Conservation (phyloP, 2,888 invertebrate species). For the Himalopsyche kuldschensis region DNA sequence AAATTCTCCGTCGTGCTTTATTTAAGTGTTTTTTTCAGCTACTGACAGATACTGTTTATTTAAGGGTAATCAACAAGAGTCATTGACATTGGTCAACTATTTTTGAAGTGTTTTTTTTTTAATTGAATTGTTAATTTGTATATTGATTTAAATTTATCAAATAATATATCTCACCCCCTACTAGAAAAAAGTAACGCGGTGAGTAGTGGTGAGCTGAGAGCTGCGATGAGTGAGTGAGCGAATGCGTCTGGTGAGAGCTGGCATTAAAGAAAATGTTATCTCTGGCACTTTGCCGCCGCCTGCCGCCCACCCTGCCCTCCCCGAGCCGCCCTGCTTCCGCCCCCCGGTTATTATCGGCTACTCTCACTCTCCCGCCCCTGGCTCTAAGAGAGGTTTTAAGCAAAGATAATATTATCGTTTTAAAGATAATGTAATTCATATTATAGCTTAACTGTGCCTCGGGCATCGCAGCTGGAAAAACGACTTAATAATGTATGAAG, state of each 20-base stretch:
- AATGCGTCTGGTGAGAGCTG: conserved; percentile 3
- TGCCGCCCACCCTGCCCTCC: not conserved
- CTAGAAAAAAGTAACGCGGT: not conserved
- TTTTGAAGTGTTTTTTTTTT: too few species aligned
- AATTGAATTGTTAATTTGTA: too few species aligned
- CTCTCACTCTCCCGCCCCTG: conserved; percentile 14
- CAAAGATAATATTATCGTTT: conserved; percentile 37
- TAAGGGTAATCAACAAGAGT: too few species aligned
- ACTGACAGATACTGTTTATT: too few species aligned
- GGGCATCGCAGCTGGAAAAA: not conserved
- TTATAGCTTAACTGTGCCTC: conserved; percentile 16
- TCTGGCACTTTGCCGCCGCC: conserved; percentile 28
- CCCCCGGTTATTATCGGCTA: conserved; percentile 33
- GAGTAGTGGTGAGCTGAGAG: not conserved
- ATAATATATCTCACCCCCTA: too few species aligned
- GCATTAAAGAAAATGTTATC: conserved; percentile 37
- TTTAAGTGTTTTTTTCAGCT: too few species aligned
- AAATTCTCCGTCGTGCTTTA: too few species aligned
- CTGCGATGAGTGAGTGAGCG: not conserved
- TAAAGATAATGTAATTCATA: conserved; percentile 36
- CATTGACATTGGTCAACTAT: too few species aligned
- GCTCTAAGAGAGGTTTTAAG: conserved; percentile 35
- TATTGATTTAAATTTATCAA: too few species aligned
- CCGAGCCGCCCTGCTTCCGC: not conserved
- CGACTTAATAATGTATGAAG: not conserved